These are phyloP conservation scores for Hirtodrosophila alboralis DNA, from an alignment of 2,888 invertebrate species.

Conservation along the genomic window DNA sequence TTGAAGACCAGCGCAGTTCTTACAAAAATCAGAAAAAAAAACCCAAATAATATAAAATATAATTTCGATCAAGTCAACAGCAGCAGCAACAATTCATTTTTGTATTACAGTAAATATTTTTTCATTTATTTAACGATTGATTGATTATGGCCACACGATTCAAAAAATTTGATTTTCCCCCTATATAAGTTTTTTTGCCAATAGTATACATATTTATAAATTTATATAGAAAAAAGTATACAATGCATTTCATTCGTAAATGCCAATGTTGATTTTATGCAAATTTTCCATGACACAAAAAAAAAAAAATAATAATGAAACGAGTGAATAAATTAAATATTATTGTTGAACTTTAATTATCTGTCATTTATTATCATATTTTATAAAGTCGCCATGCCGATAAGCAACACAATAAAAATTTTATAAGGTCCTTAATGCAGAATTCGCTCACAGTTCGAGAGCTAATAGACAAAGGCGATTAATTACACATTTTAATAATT, in stretches of 20 bases:
- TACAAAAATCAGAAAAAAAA: constrained; percentile 8
- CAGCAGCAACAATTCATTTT: constrained; percentile 37
- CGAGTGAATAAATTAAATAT: constrained; percentile 69
- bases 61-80: constrained; percentile 21
- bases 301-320: constrained; percentile 27
- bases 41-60: constrained; percentile 9
- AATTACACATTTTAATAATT: too few relatives aligned
- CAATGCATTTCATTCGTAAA: constrained; percentile 62
- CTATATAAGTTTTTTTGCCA: constrained; percentile 1
- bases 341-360: constrained; percentile 70
- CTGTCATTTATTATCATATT: constrained; percentile 67
- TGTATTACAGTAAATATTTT: constrained; percentile 58
- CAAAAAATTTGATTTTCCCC: constrained; percentile 44
- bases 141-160: constrained; percentile 64
- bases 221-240: constrained; percentile 15
- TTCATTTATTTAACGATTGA: constrained; percentile 72
- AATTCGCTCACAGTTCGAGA: too few relatives aligned
- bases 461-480: too few relatives aligned
- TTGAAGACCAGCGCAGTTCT: constrained; percentile 57
- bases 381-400: constrained; percentile 30
- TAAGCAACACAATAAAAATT: constrained; percentile 11
- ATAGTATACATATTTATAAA: constrained; percentile 4
- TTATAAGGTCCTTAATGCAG: constrained; percentile 1
- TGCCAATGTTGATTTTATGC: constrained; percentile 76
- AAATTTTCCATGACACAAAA: constrained; percentile 49